These are phyloP conservation scores for Lacerta bilineata DNA, from an alignment of 2,797 vertebrate genomes.

Conservation along the genomic window DNA sequence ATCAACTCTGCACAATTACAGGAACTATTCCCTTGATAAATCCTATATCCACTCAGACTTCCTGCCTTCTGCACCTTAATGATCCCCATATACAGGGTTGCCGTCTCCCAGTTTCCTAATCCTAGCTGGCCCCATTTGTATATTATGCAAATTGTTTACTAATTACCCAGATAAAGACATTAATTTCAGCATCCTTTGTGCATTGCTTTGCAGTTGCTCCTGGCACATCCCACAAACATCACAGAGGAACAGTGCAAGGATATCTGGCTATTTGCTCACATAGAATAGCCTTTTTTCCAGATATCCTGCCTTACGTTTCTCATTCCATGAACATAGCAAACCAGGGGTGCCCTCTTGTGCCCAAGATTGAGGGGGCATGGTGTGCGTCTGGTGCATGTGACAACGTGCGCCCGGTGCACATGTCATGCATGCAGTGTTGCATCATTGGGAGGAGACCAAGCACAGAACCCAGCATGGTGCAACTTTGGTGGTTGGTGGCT, in stretches of 20 bases:
- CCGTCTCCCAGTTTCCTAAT: conserved; percentile 4
- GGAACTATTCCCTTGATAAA: not conserved
- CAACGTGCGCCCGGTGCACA: too few relatives aligned
- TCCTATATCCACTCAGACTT: conserved; percentile 10
- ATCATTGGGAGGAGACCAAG: too few relatives aligned
- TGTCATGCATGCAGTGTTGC: too few relatives aligned
- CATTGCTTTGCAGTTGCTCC: not conserved
- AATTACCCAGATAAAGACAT: not conserved
- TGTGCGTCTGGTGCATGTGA: too few relatives aligned
- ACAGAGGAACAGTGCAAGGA: not conserved
- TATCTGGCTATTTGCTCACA: not conserved
- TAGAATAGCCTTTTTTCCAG: not conserved
- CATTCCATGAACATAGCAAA: not conserved
- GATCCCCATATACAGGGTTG: not conserved
- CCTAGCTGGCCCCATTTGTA: not conserved
- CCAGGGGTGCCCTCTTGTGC: too few relatives aligned
- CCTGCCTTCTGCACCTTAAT: not conserved
- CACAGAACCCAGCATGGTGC: too few relatives aligned
- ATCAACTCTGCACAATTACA: conserved; percentile 19
- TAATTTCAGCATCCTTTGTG: not conserved
- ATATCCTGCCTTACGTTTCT: too few relatives aligned
- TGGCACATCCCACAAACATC: not conserved
- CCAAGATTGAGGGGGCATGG: too few relatives aligned
- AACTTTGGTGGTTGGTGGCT: too few relatives aligned
- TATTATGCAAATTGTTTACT: not conserved